Percentiles rank a stretch among this genome's conserved stretches.
Conservation (phyloP, 2,113 vertebrate genomes). For the Catharus fuscescens region DNA sequence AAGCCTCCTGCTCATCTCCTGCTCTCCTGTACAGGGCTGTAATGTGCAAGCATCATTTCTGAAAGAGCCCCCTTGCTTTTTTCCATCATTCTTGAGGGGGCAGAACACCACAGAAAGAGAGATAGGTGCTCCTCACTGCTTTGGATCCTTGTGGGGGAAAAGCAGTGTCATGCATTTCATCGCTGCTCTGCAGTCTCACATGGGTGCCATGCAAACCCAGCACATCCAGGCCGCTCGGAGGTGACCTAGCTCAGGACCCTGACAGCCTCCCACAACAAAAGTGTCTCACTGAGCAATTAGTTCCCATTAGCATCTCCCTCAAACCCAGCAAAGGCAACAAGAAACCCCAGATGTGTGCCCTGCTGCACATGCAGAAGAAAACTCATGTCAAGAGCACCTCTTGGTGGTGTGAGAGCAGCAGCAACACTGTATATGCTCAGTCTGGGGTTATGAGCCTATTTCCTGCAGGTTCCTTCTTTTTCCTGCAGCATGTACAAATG, state of each 20-base stretch:
- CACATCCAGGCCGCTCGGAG: accelerated
- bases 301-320: background rate
- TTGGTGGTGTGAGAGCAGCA: slow-evolving; percentile 22
- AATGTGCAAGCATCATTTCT: background rate
- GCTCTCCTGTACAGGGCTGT: background rate
- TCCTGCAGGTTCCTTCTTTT: background rate
- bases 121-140: background rate
- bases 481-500: background rate
- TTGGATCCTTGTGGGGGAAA: background rate
- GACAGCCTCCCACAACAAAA: background rate
- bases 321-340: background rate
- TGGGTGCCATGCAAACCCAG: background rate
- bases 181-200: background rate
- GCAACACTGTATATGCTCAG: background rate
- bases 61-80: background rate
- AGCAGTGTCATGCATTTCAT: background rate
- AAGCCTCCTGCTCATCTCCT: background rate
- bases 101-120: background rate
- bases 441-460: background rate
- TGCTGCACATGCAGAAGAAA: background rate
- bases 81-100: background rate
- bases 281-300: background rate
- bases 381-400: slow-evolving; percentile 43
- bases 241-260: background rate
- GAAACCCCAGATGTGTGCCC: background rate